These are phyloP conservation scores for Lasioglossum marginatum DNA, from an alignment of 2,888 invertebrate species.

Conservation along the genomic window DNA sequence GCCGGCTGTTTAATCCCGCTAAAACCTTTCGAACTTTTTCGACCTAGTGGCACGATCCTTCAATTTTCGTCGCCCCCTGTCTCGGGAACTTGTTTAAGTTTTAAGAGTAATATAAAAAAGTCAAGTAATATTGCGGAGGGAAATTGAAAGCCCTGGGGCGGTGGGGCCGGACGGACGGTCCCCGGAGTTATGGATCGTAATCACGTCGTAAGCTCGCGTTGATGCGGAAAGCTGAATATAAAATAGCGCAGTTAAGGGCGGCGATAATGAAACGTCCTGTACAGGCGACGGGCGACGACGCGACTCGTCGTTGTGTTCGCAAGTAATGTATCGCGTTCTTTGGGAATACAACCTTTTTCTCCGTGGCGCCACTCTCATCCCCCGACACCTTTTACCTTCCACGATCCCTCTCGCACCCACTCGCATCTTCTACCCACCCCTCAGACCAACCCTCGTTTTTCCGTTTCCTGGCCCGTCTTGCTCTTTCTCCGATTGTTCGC, in stretches of 20 bases:
- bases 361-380: conserved; percentile 38
- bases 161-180: background rate
- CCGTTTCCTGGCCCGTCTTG: conserved; percentile 34
- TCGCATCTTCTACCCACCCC: conserved; percentile 45
- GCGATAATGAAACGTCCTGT: background rate
- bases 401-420: conserved; percentile 15
- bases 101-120: conserved; percentile 6
- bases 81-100: background rate
- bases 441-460: background rate
- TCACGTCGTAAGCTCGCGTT: conserved; percentile 3
- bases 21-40: background rate
- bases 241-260: background rate
- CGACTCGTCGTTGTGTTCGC: conserved; percentile 33
- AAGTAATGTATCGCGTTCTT: conserved; percentile 49
- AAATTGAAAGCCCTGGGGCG: background rate
- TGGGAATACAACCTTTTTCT: conserved; percentile 28
- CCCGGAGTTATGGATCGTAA: conserved; percentile 7
- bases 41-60: background rate
- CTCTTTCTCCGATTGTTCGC: conserved; percentile 59
- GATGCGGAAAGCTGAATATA: background rate
- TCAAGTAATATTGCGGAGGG: background rate
- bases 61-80: background rate
- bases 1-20: background rate
- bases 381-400: conserved; percentile 50
- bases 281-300: background rate